A percentile compares a stretch with the other conserved stretches of the same genome.
phyloP scores from a whole-genome alignment of 2,797 vertebrate species.

The Poecilia picta region DNA sequence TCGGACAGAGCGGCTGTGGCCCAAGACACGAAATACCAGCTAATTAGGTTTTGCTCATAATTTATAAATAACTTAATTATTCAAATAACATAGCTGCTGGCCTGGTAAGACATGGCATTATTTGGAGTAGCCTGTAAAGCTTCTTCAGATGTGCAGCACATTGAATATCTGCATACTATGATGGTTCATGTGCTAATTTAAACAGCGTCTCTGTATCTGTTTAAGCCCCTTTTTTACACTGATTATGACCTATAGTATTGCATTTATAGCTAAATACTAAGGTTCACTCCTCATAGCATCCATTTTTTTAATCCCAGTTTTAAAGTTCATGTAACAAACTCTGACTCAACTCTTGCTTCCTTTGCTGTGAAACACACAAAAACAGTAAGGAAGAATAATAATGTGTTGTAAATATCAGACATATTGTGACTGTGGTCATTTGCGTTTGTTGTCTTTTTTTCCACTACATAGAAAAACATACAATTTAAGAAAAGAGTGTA shows the following conservation, averaged over 20 bases:
- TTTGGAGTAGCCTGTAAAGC: constrained; percentile 5
- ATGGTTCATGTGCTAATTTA: background rate
- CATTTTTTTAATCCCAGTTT: background rate
- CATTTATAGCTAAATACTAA: background rate
- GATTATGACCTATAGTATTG: background rate
- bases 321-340: background rate
- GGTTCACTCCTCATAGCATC: background rate
- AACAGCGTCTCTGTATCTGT: background rate
- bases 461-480: background rate
- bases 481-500: background rate
- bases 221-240: background rate
- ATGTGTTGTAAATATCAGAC: background rate
- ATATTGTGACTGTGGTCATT: background rate
- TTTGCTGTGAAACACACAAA: background rate
- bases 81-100: background rate
- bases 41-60: constrained; percentile 59
- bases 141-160: background rate
- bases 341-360: background rate
- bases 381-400: background rate
- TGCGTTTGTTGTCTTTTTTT: background rate
- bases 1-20: constrained; percentile 16
- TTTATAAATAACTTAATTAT: constrained; percentile 5
- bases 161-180: constrained; percentile 1
- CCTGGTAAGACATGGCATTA: constrained; percentile 11
- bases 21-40: constrained; percentile 2